Percentiles rank a stretch among this genome's conserved stretches.
Evolutionary conservation across 2,113 vertebrate species (phyloP).

Genomic region (Vombatus ursinus): DNA sequence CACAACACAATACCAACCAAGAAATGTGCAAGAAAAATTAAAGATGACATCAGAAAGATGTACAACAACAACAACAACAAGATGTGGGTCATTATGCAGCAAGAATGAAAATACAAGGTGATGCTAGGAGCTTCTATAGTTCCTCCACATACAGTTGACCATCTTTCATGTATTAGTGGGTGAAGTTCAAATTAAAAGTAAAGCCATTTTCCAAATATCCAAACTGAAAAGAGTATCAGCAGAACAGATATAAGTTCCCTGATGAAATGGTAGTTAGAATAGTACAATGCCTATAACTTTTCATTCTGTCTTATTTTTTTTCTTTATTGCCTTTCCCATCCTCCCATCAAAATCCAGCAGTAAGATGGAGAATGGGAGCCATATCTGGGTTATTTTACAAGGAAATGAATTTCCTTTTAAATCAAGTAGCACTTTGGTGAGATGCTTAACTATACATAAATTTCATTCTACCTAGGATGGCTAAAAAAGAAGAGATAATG

Average conservation of each 20-base stretch:
- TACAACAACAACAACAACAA: not conserved
- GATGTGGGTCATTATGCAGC: not conserved
- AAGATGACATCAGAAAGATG: not conserved
- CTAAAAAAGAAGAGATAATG: slow-evolving; percentile 40
- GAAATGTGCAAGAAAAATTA: not conserved
- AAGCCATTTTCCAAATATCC: slow-evolving; percentile 34
- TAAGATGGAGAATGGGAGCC: slow-evolving; percentile 7
- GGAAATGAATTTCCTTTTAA: slow-evolving; percentile 50
- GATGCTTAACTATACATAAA: not conserved
- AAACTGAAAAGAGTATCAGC: slow-evolving; percentile 10
- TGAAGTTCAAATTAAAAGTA: slow-evolving; percentile 57
- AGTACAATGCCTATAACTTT: not conserved
- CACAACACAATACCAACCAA: not conserved
- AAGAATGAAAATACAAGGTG: slow-evolving; percentile 36
- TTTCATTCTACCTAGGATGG: not conserved
- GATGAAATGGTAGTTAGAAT: slow-evolving; percentile 27
- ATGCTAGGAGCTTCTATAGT: not conserved
- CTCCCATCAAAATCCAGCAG: slow-evolving; percentile 34
- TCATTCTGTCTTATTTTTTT: slow-evolving; percentile 40
- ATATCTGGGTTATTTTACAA: slow-evolving; percentile 17
- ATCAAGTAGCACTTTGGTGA: slow-evolving; percentile 16
- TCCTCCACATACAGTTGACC: slow-evolving; percentile 26
- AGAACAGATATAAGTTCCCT: slow-evolving; percentile 1
- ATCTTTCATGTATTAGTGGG: slow-evolving; percentile 38
- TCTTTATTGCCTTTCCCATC: slow-evolving; percentile 36